Evolutionary conservation across 2,888 invertebrate genomes (phyloP).

Genomic region (Ormyrus thymus): DNA sequence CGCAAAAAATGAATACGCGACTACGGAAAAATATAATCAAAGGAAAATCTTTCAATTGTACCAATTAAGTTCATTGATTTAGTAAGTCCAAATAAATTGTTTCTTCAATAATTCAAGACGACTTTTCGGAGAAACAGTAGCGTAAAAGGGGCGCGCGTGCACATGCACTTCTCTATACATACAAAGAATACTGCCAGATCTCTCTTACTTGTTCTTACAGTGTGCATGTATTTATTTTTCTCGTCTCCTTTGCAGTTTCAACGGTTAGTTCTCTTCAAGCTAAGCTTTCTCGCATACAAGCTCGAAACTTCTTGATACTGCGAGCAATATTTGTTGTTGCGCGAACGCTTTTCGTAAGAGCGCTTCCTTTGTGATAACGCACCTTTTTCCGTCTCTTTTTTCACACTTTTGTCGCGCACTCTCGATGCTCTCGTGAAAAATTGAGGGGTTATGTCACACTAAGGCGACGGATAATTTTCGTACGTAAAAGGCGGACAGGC

Average conservation of each 20-base stretch:
- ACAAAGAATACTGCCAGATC: not conserved
- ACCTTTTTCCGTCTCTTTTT: not conserved
- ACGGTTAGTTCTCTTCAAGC: not conserved
- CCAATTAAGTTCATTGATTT: too few species aligned
- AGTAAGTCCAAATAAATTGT: too few species aligned
- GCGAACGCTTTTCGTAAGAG: not conserved
- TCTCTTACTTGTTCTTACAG: conserved; percentile 16
- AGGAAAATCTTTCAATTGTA: too few species aligned
- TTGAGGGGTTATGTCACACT: not conserved
- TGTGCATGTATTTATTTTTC: conserved; percentile 33
- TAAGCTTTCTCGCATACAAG: conserved; percentile 15
- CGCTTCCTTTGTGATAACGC: conserved; percentile 17
- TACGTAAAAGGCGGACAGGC: too few species aligned
- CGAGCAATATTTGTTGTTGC: not conserved
- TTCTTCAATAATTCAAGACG: not conserved
- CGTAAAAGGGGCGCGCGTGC: conserved; percentile 12
- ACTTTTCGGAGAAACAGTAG: not conserved
- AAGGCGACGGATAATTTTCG: too few species aligned
- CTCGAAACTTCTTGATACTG: too few species aligned
- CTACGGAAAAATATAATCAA: too few species aligned
- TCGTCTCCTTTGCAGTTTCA: not conserved
- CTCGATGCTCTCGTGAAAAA: not conserved
- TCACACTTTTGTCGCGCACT: not conserved
- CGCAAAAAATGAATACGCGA: too few species aligned
- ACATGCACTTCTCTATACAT: not conserved